Evolutionary conservation across 2,797 vertebrate species (phyloP).

Genomic region (Malacoctenus gilli): DNA sequence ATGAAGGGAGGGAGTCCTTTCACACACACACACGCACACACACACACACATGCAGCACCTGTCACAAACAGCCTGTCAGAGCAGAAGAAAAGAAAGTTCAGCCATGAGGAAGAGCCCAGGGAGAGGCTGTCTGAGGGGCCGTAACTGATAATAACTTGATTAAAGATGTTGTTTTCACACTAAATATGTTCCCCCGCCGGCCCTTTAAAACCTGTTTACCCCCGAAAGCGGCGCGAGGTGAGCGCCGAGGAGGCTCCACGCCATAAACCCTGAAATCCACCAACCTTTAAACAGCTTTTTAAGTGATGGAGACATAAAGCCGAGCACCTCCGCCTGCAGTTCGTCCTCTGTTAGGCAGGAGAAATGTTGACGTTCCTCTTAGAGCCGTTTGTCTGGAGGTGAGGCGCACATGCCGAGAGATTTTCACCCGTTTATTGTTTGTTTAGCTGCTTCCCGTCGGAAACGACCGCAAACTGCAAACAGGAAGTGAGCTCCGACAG

Average conservation of each 20-base stretch:
- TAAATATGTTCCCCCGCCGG: neutral
- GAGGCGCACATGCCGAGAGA: too few relatives aligned
- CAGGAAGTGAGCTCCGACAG: too few relatives aligned
- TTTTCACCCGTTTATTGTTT: too few relatives aligned
- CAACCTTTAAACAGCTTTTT: too few relatives aligned
- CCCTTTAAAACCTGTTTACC: neutral
- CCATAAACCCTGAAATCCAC: neutral
- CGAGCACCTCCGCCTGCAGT: too few relatives aligned
- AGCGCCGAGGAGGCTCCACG: neutral
- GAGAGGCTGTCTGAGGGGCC: conserved; percentile 27
- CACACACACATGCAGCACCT: conserved; percentile 70
- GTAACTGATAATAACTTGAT: conserved; percentile 20
- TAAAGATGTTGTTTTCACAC: conserved; percentile 1
- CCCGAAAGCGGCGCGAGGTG: neutral
- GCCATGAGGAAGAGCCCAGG: conserved; percentile 53
- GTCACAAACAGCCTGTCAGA: conserved; percentile 74
- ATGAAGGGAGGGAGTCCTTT: conserved; percentile 42
- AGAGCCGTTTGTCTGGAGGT: too few relatives aligned
- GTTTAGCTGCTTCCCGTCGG: too few relatives aligned
- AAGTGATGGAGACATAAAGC: too few relatives aligned
- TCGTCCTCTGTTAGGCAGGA: too few relatives aligned
- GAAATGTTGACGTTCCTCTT: too few relatives aligned
- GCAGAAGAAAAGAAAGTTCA: conserved; percentile 69
- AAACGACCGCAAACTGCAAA: too few relatives aligned
- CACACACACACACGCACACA: conserved; percentile 49